A percentile compares a stretch with the other conserved stretches of the same genome.
phyloP scores from a whole-genome alignment of 2,797 vertebrate genomes.

The Tinamus major region DNA sequence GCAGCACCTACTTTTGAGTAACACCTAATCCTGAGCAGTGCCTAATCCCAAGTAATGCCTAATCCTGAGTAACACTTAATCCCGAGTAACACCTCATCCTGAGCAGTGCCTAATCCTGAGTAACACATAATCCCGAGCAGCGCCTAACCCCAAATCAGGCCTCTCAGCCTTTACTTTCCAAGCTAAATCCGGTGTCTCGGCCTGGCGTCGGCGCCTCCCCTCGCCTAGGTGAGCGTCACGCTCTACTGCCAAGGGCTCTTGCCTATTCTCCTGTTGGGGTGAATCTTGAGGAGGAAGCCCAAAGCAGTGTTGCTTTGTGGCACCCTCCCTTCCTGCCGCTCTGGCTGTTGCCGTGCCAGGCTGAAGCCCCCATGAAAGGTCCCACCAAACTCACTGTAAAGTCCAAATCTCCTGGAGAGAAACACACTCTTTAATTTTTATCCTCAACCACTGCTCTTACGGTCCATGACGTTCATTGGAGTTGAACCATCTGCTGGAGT shows the following conservation, averaged over 20 bases:
- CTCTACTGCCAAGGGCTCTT: neutral
- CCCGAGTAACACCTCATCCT: too few relatives aligned
- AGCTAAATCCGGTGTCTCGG: neutral
- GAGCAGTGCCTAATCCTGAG: too few relatives aligned
- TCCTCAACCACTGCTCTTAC: neutral
- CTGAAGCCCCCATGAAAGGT: neutral
- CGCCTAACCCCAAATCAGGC: neutral
- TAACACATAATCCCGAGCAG: neutral
- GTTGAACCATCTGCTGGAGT: neutral
- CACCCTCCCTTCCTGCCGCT: neutral
- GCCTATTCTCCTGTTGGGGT: neutral
- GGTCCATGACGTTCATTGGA: neutral
- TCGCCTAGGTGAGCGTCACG: neutral
- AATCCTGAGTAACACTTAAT: too few relatives aligned
- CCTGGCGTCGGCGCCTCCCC: neutral
- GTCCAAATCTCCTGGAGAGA: neutral
- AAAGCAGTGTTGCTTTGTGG: neutral
- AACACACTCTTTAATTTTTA: neutral
- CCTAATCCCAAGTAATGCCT: neutral
- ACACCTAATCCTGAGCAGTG: neutral
- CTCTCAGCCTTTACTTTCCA: neutral
- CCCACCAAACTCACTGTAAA: neutral
- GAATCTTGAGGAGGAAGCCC: neutral
- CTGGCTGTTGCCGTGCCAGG: rapidly evolving
- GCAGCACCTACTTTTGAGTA: neutral